Percentiles rank a stretch among this genome's conserved stretches.
Conservation (phyloP, 2,888 invertebrate species). For the Drosophila birchii region DNA sequence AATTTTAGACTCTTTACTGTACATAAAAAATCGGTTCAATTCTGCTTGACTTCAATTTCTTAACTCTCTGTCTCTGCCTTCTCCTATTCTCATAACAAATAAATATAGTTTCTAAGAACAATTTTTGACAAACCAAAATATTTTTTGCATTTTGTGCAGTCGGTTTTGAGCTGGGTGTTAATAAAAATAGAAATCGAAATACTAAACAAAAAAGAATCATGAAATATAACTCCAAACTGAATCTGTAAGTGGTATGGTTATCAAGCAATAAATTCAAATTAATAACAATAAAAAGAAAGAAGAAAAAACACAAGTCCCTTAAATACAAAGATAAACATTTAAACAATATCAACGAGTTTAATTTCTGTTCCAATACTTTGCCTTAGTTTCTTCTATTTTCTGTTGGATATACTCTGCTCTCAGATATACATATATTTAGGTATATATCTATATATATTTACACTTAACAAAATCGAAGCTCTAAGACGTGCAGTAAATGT, state of each 20-base stretch:
- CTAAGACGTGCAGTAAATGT: slow-evolving; percentile 83
- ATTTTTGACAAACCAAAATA: slow-evolving; percentile 43
- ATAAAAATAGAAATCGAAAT: slow-evolving; percentile 18
- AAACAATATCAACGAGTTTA: slow-evolving; percentile 63
- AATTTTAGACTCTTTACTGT: slow-evolving; percentile 27
- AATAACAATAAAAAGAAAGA: background rate
- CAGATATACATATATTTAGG: slow-evolving; percentile 37
- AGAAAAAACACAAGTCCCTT: slow-evolving; percentile 26
- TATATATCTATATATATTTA: slow-evolving; percentile 33
- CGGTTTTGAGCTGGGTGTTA: slow-evolving; percentile 83
- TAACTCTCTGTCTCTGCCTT: slow-evolving; percentile 32
- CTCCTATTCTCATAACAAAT: slow-evolving; percentile 30
- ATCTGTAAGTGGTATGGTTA: slow-evolving; percentile 51
- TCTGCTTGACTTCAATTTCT: slow-evolving; percentile 35
- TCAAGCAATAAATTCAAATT: slow-evolving; percentile 23
- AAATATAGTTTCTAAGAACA: slow-evolving; percentile 39
- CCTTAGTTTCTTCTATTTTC: slow-evolving; percentile 47
- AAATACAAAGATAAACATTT: slow-evolving; percentile 43
- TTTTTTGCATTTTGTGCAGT: slow-evolving; percentile 77
- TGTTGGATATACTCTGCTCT: slow-evolving; percentile 32
- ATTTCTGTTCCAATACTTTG: slow-evolving; percentile 49
- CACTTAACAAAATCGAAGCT: slow-evolving; percentile 81
- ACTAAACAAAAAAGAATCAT: background rate
- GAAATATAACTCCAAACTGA: slow-evolving; percentile 4
- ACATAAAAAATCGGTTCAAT: slow-evolving; percentile 39